Conservation (phyloP, 2,113 vertebrate genomes). For the Dermatemys mawii region DNA sequence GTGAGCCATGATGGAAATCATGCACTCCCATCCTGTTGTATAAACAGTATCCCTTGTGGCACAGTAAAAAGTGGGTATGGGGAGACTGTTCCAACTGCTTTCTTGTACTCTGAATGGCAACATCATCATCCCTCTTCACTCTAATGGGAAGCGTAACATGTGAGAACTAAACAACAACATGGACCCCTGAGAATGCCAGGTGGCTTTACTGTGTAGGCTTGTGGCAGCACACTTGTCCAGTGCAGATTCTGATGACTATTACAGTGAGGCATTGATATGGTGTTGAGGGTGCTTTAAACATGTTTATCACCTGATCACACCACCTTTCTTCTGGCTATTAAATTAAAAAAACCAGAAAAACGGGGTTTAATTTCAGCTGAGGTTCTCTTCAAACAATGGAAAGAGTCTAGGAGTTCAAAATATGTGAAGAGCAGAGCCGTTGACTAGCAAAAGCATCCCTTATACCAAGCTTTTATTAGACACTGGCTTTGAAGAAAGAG, state of each 20-base stretch:
- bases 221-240: fast-evolving
- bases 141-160: neutral
- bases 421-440: neutral
- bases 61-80: neutral
- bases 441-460: neutral
- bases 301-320: fast-evolving
- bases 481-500: neutral
- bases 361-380: neutral
- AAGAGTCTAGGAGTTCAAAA: neutral
- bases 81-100: neutral
- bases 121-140: neutral
- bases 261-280: fast-evolving
- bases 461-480: neutral
- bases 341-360: neutral
- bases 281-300: neutral
- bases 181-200: fast-evolving
- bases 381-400: neutral
- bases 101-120: neutral
- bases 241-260: neutral
- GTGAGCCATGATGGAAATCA: neutral
- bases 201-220: neutral
- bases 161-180: neutral
- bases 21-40: fast-evolving
- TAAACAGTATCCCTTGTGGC: fast-evolving
- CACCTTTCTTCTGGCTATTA: neutral